Percentiles rank a stretch among this genome's conserved stretches.
Evolutionary conservation across 2,797 vertebrate genomes (phyloP).

Genomic region (Podarcis siculus): DNA sequence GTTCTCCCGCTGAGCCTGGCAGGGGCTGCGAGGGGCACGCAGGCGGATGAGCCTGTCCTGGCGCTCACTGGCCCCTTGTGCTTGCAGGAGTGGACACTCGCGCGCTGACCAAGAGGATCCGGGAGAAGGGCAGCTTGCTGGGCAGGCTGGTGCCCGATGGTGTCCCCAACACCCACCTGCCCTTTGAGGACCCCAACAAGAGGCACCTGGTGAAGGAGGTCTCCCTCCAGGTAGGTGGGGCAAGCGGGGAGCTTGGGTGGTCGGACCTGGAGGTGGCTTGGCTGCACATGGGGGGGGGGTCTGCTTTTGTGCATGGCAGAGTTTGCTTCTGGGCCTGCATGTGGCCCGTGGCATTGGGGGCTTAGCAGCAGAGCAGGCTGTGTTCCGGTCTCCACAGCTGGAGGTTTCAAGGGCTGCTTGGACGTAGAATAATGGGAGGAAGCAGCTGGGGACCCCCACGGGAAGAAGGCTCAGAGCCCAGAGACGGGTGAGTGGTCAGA

Average conservation of each 20-base stretch:
- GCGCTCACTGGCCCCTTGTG: accelerated
- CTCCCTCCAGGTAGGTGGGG: slow-evolving; percentile 85
- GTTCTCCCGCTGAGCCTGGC: not conserved
- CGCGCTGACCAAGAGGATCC: slow-evolving; percentile 91
- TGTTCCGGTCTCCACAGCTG: no score
- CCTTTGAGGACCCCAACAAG: slow-evolving; percentile 86
- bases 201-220: slow-evolving; percentile 91
- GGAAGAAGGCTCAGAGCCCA: no score
- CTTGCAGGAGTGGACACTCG: slow-evolving; percentile 89
- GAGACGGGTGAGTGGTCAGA: no score
- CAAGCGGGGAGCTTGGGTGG: not conserved
- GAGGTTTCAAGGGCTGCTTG: no score
- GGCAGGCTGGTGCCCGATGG: slow-evolving; percentile 90
- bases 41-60: not conserved
- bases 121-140: slow-evolving; percentile 93
- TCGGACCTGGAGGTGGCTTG: not conserved
- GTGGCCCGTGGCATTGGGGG: no score
- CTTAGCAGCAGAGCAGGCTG: no score
- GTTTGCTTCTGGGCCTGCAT: no score
- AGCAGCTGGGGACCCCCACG: no score
- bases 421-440: no score
- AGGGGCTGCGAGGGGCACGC: not conserved
- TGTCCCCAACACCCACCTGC: slow-evolving; percentile 69
- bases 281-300: no score
- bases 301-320: no score